Evolutionary conservation across 1,140 invertebrate genomes (phyloP), one percentile per base, ranked within the genome.

Genomic region (Sarcophaga peregrina): DNA sequence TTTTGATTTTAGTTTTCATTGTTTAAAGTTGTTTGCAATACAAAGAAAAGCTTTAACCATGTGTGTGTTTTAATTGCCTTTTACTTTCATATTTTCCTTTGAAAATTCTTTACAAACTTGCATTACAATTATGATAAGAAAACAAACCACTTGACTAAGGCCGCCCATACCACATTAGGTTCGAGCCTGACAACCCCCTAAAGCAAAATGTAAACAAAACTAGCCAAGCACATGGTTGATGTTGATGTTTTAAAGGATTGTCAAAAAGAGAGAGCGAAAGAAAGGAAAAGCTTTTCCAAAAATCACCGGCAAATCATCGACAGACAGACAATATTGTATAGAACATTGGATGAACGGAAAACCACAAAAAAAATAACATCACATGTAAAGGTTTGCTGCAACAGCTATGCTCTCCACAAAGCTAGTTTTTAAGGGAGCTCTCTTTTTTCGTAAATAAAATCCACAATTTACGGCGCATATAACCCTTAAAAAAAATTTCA

Each of bases 121-220:
- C 25, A 37, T 37, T 37, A 37, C 25, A 37, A 37, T 37, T 37
- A 37, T 37, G 25, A 37, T 37, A 37, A 37, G 25, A 37, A 37
- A 37, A 37, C 25, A 37, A n/a, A 37, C 25, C 25, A 37, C 25
- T 37, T 37, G 4, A 4, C 25, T 4, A 4, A 4, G 25, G 25
- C 4, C 25, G 1, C 25, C 4, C 25, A 37, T 37, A 37, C 25
- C 25, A 37, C 25, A 37, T 4, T 4, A 37, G 25, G 25, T 1
- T 37, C 4, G 1, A 37, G 25, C 25, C 1, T 5, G 15, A 20
- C 8, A 68, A 68, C 62, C 17, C 17, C n/a, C 20, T 68, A 68
- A 7, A 68, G n/a, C 5, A 68, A 68, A 68, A 68, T 68, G 62
- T 68, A 68, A 68, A 68, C 62, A 68, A 68, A 20, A 20, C 62